A percentile compares a stretch with the other conserved stretches of the same genome.
Conservation (phyloP, 2,888 invertebrate genomes). For the Ophonus ardosiacus region DNA sequence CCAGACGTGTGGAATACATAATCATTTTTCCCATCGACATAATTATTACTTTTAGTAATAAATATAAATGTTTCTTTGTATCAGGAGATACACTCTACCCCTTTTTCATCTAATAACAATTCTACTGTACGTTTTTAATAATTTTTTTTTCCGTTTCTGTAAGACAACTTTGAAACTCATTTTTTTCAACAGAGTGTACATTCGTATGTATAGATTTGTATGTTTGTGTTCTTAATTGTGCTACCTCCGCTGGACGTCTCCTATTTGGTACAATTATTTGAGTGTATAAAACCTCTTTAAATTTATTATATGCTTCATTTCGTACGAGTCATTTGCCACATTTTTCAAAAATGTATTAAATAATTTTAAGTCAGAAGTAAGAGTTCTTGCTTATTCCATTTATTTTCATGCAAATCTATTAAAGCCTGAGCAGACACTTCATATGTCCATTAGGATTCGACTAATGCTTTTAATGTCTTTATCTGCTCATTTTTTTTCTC, state of each 20-base stretch:
- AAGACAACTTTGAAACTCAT: not conserved
- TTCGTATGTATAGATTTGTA: slow-evolving; percentile 62
- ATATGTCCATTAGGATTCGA: slow-evolving; percentile 68
- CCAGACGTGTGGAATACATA: not conserved
- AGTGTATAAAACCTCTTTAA: slow-evolving; percentile 66
- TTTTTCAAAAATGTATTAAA: slow-evolving; percentile 65
- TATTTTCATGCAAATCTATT: slow-evolving; percentile 67
- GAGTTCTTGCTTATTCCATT: slow-evolving; percentile 68
- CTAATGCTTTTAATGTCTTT: slow-evolving; percentile 67
- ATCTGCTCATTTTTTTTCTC: slow-evolving; percentile 64
- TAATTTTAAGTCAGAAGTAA: slow-evolving; percentile 66
- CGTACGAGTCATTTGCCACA: slow-evolving; percentile 39
- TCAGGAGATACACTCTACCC: slow-evolving; percentile 46
- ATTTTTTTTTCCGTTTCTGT: slow-evolving; percentile 20
- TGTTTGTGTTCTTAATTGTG: slow-evolving; percentile 55
- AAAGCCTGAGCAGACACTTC: slow-evolving; percentile 68
- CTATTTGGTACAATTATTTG: slow-evolving; percentile 67
- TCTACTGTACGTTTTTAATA: slow-evolving; percentile 66
- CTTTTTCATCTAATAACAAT: slow-evolving; percentile 48
- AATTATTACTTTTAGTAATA: not conserved
- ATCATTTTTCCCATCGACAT: not conserved
- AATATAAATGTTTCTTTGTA: slow-evolving; percentile 61
- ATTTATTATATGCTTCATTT: slow-evolving; percentile 58
- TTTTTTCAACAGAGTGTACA: not conserved
- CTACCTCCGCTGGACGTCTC: slow-evolving; percentile 66